Evolutionary conservation across 2,888 invertebrate genomes (phyloP).

Genomic region (Plebejus argus): DNA sequence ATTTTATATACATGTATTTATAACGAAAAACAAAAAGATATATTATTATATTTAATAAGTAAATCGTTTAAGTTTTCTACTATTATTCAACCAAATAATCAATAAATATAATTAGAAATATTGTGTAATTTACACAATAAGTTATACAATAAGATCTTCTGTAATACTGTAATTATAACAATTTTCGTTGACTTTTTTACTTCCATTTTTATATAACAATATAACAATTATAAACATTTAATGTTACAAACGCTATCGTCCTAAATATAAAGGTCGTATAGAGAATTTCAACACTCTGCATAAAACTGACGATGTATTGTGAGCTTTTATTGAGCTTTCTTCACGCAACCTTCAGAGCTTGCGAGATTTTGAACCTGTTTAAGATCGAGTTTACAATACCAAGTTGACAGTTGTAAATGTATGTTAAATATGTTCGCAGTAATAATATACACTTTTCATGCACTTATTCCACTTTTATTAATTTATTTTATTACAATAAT

Average conservation of each 20-base stretch:
- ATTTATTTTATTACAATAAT: no score
- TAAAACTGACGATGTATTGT: constrained; percentile 11
- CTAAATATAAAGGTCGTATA: constrained; percentile 2
- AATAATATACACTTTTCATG: no score
- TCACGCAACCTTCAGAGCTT: constrained; percentile 16
- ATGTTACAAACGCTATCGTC: constrained; percentile 1
- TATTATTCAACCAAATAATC: not conserved
- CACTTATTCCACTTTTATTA: no score
- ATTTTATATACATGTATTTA: no score
- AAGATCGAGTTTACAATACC: constrained; percentile 7
- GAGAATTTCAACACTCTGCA: not conserved
- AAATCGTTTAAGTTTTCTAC: not conserved
- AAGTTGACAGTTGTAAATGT: not conserved
- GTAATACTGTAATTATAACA: not conserved
- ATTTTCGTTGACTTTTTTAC: not conserved
- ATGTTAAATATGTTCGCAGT: not conserved
- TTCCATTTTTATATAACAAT: not conserved
- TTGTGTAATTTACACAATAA: not conserved
- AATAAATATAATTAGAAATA: not conserved
- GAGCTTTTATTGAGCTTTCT: constrained; percentile 24
- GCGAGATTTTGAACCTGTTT: constrained; percentile 23
- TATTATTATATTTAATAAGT: no score
- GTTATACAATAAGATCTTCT: not conserved
- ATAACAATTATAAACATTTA: constrained; percentile 2
- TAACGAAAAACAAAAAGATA: no score